A percentile compares a stretch with the other conserved stretches of the same genome.
Conservation (phyloP, 2,113 vertebrate species). For the Aythya baeri region DNA sequence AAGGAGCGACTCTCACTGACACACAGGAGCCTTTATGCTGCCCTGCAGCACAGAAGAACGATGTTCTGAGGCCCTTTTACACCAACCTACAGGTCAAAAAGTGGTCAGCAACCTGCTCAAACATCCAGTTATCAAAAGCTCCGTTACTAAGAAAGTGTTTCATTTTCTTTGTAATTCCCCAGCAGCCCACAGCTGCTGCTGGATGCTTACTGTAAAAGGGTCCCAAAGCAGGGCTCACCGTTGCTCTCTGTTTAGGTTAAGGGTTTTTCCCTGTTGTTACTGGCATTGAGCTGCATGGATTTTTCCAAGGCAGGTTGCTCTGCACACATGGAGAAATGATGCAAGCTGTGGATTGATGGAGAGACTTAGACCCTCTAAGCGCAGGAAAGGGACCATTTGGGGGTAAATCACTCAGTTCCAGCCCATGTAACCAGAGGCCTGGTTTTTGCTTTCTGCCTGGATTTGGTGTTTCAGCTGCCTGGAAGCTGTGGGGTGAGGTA, state of each 20-base stretch:
- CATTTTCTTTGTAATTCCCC: background rate
- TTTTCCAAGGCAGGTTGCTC: background rate
- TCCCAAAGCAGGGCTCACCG: background rate
- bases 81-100: background rate
- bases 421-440: background rate
- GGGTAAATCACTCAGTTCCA: background rate
- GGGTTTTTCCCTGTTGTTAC: background rate
- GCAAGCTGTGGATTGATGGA: background rate
- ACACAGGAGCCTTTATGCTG: background rate
- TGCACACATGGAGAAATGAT: background rate
- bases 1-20: background rate
- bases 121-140: background rate
- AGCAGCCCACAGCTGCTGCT: background rate
- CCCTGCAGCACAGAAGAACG: fast-evolving
- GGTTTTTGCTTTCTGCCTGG: background rate
- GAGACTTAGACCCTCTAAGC: background rate
- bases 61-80: background rate
- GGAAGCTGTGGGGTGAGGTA: background rate
- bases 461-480: background rate
- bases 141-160: background rate
- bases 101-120: background rate
- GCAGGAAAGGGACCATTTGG: background rate
- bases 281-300: background rate
- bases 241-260: background rate
- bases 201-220: background rate